Evolutionary conservation across 1,140 invertebrate genomes (phyloP).

Genomic region (Gonatopus flavifemur): DNA sequence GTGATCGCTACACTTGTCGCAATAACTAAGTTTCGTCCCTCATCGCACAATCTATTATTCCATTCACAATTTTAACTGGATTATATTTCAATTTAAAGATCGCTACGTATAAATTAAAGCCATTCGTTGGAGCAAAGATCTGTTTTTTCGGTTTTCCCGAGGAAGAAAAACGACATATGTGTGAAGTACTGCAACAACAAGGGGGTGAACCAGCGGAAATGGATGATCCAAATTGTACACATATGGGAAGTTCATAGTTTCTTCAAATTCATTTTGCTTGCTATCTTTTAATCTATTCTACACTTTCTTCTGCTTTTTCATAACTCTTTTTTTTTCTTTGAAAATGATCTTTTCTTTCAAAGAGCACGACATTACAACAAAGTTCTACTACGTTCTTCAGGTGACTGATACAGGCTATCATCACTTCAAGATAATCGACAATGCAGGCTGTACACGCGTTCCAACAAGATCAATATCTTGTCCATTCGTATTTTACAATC

Average conservation of each 20-base stretch:
- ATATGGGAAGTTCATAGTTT: constrained; percentile 75
- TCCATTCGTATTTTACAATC: constrained; percentile 38
- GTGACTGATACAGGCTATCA: constrained; percentile 38
- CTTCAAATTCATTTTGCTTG: background rate
- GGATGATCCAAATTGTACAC: constrained; percentile 82
- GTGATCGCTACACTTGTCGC: too few relatives aligned
- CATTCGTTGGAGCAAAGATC: constrained; percentile 83
- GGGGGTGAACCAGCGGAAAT: constrained; percentile 75
- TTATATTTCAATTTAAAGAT: too few relatives aligned
- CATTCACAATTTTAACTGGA: too few relatives aligned
- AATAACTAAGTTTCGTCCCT: too few relatives aligned
- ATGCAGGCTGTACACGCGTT: constrained; percentile 19
- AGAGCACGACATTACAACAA: constrained; percentile 2
- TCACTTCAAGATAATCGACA: constrained; percentile 36
- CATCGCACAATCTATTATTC: too few relatives aligned
- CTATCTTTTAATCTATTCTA: background rate
- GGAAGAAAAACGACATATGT: constrained; percentile 89
- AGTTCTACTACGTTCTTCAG: constrained; percentile 27
- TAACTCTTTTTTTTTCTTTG: constrained; percentile 5
- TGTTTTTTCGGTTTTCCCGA: constrained; percentile 87
- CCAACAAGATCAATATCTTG: constrained; percentile 22
- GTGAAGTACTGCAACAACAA: constrained; percentile 81
- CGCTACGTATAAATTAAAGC: constrained; percentile 72
- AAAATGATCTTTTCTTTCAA: background rate
- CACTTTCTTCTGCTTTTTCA: background rate